phyloP scores from a whole-genome alignment of 2,888 invertebrate species.

The Plutella xylostella region DNA sequence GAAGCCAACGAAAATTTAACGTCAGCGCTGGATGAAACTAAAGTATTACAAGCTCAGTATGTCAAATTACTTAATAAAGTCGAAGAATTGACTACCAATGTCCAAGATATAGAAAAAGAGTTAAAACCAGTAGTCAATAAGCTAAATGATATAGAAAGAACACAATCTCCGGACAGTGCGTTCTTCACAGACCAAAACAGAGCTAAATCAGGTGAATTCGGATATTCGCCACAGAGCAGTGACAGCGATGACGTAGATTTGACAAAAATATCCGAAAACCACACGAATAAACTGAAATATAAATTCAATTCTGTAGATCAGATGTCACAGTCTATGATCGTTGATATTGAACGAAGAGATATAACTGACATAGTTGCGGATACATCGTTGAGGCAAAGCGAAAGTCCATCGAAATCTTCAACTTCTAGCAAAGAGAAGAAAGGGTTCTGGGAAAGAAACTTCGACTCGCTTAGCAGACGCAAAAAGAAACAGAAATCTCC shows the following conservation, averaged over 20 bases:
- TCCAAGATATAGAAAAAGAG: constrained; percentile 75
- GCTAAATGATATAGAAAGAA: constrained; percentile 52
- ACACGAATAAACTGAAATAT: constrained; percentile 51
- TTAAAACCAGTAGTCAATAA: constrained; percentile 61
- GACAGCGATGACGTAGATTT: constrained; percentile 58
- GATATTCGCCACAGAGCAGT: constrained; percentile 58
- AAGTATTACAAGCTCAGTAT: constrained; percentile 75
- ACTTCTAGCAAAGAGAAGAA: constrained; percentile 58
- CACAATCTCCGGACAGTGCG: constrained; percentile 57
- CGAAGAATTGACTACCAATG: constrained; percentile 75
- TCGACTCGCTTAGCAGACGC: constrained; percentile 57
- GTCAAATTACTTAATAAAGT: constrained; percentile 61
- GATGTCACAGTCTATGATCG: constrained; percentile 66
- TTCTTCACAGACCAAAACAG: constrained; percentile 69
- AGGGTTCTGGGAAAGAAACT: constrained; percentile 67
- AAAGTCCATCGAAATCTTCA: constrained; percentile 54
- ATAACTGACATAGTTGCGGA: constrained; percentile 29
- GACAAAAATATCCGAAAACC: constrained; percentile 45
- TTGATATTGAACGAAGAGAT: constrained; percentile 53
- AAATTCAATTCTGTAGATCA: constrained; percentile 64
- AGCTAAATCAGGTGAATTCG: constrained; percentile 58
- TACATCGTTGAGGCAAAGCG: constrained; percentile 25
- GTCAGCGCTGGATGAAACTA: constrained; percentile 77
- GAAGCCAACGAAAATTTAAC: constrained; percentile 75
- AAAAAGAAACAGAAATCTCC: constrained; percentile 50